Evolutionary conservation across 1,140 invertebrate genomes (phyloP).

Genomic region (Drosophila kanapiae): DNA sequence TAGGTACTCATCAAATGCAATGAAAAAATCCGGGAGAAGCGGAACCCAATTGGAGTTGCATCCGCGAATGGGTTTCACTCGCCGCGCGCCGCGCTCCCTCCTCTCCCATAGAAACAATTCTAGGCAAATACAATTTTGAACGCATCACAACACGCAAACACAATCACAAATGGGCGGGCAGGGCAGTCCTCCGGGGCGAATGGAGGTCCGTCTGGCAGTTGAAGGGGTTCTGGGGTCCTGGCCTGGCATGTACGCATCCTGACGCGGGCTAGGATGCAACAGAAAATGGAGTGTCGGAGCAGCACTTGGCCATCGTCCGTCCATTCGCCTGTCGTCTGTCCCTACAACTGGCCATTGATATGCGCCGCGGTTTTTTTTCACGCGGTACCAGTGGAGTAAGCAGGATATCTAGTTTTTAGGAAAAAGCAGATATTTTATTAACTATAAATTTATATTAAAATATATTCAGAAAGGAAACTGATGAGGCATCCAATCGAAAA

Average conservation of each 20-base stretch:
- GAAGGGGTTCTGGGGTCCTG: constrained; percentile 1
- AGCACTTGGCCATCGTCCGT: constrained; percentile 65
- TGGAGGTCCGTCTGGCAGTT: not conserved
- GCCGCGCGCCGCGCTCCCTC: not conserved
- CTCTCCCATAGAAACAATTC: constrained; percentile 51
- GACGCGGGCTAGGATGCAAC: constrained; percentile 28
- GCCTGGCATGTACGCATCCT: not conserved
- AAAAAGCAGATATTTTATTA: no score
- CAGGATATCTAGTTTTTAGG: no score
- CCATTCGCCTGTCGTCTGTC: constrained; percentile 8
- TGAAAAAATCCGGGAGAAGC: constrained; percentile 63
- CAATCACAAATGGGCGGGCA: constrained; percentile 62
- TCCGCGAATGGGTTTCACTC: constrained; percentile 23
- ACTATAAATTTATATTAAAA: no score
- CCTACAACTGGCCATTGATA: constrained; percentile 56
- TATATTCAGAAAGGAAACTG: no score
- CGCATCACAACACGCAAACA: constrained; percentile 82
- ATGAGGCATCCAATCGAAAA: no score
- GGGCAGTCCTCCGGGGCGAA: not conserved
- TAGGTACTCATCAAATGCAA: constrained; percentile 72
- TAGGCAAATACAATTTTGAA: constrained; percentile 82
- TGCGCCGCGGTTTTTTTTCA: constrained; percentile 45
- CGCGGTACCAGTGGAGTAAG: not conserved
- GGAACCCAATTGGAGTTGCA: constrained; percentile 65
- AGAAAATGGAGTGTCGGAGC: constrained; percentile 74